A percentile compares a stretch with the other conserved stretches of the same genome.
These are phyloP conservation scores for Epizoanthus illoricatus DNA, from an alignment of 92 coral and sea anemone genomes.

Conservation along the genomic window DNA sequence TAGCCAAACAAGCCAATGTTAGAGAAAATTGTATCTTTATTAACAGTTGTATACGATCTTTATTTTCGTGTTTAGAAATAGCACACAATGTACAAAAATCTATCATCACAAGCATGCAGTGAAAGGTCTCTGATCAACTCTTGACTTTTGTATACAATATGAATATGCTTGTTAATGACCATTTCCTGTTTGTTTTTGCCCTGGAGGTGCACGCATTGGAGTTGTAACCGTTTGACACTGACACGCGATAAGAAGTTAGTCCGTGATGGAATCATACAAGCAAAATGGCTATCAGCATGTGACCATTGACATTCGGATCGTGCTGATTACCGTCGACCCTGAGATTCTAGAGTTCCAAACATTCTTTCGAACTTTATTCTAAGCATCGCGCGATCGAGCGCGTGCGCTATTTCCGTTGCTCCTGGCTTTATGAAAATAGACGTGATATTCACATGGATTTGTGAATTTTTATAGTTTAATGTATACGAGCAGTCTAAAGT, in stretches of 20 bases:
- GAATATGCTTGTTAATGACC: conserved; percentile 14
- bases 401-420: no score
- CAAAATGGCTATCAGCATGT: background rate
- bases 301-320: background rate
- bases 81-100: background rate
- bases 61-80: background rate
- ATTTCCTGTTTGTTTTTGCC: conserved; percentile 34
- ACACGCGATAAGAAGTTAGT: background rate
- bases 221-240: background rate
- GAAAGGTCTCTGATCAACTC: conserved; percentile 15
- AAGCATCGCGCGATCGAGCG: background rate
- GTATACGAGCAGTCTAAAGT: no score
- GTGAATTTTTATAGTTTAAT: no score
- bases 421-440: no score
- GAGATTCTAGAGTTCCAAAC: background rate
- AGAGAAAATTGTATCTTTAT: background rate
- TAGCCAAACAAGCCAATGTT: background rate
- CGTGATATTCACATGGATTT: no score
- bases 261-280: conserved; percentile 8
- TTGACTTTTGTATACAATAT: conserved; percentile 27
- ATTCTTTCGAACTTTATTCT: conserved; percentile 11
- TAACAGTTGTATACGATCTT: background rate
- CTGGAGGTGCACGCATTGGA: background rate
- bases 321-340: background rate
- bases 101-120: conserved; percentile 7